Evolutionary conservation across 2,888 invertebrate genomes (phyloP), one percentile per base, ranked within the genome.

Genomic region (Apamea crenata): DNA sequence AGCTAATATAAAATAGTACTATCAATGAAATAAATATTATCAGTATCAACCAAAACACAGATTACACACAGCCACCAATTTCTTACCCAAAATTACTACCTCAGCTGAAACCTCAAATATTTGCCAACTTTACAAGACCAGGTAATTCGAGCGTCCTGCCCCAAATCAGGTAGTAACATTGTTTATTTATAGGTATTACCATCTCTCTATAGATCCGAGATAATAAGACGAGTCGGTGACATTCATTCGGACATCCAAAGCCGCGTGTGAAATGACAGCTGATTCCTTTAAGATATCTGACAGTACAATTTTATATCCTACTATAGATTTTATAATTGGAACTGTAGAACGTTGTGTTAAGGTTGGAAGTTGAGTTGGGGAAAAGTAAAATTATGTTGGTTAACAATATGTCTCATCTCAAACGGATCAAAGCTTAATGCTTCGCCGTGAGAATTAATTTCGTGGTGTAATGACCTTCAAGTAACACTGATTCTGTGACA

Each of bases 381-480:
- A 67, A n/a, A 3, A 75, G 82, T 63, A 88, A 84, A 80, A 8
- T 67, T 88, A 90, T 79, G 59, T 88, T 92, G 84, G 93, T 83
- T 89, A 90, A 91, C 90, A 91, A 93, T 91, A 91, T 91, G 92
- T 93, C 93, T 93, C 94, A 94, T 94, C 94, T 94, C 92, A 89
- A 92, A 91, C 91, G 91, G 93, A 94, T 93, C 93, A 92, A 88
- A 94, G 92, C 93, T 94, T 94, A 94, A 94, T 93, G 93, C 93
- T 90, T 93, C 92, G 91, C 91, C 94, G 96, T 96, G 96, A 95
- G 96, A 96, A 96, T 96, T 95, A 95, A 96, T 95, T 95, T 94
- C 90, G 92, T 93, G 91, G 94, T 93, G 91, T 94, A 95, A 94
- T 94, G 95, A 95, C 95, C 95, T 95, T 94, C 92, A 90, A 85